These are phyloP conservation scores for Phaenicophaeus curvirostris DNA, from an alignment of 2,797 vertebrate species.

Conservation along the genomic window DNA sequence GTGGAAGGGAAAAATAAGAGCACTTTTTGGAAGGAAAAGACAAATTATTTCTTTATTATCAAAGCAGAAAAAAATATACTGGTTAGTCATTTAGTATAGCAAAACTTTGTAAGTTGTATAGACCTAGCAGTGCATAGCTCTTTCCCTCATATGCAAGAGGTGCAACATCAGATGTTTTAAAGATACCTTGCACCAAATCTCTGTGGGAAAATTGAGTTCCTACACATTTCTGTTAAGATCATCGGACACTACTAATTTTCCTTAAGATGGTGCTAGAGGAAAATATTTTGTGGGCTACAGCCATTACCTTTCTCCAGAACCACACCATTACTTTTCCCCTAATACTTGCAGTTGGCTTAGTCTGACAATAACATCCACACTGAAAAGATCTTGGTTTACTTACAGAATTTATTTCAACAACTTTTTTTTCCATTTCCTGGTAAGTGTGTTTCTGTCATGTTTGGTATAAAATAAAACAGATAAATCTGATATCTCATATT, in stretches of 20 bases:
- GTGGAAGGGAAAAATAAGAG: neutral
- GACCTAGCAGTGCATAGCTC: neutral
- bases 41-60: neutral
- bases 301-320: neutral
- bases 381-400: neutral
- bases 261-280: neutral
- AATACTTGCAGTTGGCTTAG: neutral
- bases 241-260: neutral
- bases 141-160: neutral
- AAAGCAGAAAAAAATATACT: neutral
- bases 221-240: neutral
- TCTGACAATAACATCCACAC: neutral
- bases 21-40: neutral
- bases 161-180: neutral
- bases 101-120: neutral
- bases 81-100: neutral
- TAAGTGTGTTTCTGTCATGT: neutral
- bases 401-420: neutral
- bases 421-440: neutral
- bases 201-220: neutral
- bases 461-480: neutral
- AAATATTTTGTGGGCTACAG: neutral
- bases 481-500: neutral
- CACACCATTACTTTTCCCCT: neutral
- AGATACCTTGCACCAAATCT: fast-evolving